phyloP scores from a whole-genome alignment of 2,113 vertebrate species.

The Cardinalis cardinalis region DNA sequence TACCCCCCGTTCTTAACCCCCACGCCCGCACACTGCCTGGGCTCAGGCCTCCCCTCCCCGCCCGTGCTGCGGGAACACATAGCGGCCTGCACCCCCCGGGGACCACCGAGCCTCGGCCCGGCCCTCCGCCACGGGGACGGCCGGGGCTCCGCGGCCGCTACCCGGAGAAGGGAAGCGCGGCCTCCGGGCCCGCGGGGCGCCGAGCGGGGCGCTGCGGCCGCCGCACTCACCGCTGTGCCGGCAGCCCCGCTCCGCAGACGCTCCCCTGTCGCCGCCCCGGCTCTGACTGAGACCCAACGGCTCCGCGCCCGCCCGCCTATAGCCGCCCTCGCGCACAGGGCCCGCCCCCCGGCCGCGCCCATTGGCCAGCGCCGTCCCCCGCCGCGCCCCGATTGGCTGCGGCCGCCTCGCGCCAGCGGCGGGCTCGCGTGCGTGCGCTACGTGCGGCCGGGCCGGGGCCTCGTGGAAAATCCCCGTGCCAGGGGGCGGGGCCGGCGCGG shows the following conservation, averaged over 20 bases:
- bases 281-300: rapidly evolving
- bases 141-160: rapidly evolving
- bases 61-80: background rate
- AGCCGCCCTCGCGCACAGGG: background rate
- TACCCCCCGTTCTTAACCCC: background rate
- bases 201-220: background rate
- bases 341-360: background rate
- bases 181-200: rapidly evolving
- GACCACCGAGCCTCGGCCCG: background rate
- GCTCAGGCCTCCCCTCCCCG: too few relatives aligned
- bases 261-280: rapidly evolving
- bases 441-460: background rate
- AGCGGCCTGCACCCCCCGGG: rapidly evolving
- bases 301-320: background rate
- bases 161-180: rapidly evolving
- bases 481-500: background rate
- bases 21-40: background rate
- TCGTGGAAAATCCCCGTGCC: background rate
- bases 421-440: slow-evolving; percentile 37
- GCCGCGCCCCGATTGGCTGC: background rate
- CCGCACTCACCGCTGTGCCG: background rate
- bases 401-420: background rate
- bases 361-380: background rate
- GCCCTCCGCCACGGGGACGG: background rate
- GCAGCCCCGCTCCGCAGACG: background rate